Evolutionary conservation across 2,888 invertebrate genomes (phyloP), one percentile per base, ranked within the genome.

Genomic region (Megalurothrips usitatus): DNA sequence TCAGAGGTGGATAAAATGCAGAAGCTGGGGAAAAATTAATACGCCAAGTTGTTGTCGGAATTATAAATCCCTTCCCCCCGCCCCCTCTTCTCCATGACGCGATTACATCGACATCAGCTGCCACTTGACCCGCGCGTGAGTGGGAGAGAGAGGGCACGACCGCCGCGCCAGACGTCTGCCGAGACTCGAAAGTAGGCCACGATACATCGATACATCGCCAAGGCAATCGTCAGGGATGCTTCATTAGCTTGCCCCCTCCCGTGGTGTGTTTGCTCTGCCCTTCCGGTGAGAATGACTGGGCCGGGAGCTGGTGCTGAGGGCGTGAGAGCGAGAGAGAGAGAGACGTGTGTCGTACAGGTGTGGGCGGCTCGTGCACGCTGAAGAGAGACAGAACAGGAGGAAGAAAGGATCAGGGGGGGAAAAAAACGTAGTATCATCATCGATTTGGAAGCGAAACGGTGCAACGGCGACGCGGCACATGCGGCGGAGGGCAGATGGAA

Each of bases 201-300:
- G 34, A 43, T 43, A 43, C 34, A 43, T 43, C 34, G 34, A 43
- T n/a, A n/a, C n/a, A n/a, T n/a, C n/a, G n/a, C n/a, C n/a, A 6
- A 43, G 34, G 34, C 34, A 43, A 43, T 43, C 34, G 34, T 43
- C 6, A 2, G n/a, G n/a, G 34, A 43, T 43, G 3, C 34, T 43
- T 43, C 34, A 43, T 43, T 43, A 43, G 34, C 34, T n/a, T n/a
- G n/a, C n/a, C n/a, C n/a, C n/a, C n/a, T 43, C 34, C 34, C 34
- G 34, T 17, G n/a, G 17, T 58, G 58, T 58, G 58, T 58, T 58
- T 58, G 58, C n/a, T 75, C 23, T 75, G 68, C 26, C 68, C 68
- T 75, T 75, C 68, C 68, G 68, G 68, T 75, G 68, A 75, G 26
- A 26, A 75, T 75, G 68, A 75, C 68, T 23, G 3, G 26, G 23